Evolutionary conservation across 2,113 vertebrate genomes (phyloP), one percentile per base, ranked within the genome.

Genomic region (Xiphophorus maculatus): DNA sequence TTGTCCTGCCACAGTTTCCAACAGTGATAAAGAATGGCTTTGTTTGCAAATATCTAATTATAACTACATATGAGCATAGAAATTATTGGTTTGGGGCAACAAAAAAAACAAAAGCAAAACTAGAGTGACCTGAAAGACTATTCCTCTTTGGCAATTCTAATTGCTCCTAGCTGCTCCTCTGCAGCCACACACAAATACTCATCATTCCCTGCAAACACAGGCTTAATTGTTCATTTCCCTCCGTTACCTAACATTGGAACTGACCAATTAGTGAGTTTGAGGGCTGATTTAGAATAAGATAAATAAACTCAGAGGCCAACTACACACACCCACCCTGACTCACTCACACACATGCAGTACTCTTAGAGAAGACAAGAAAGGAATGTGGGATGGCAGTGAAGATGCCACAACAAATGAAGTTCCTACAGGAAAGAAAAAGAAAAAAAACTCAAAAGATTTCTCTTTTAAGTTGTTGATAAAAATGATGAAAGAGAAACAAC

Each of bases 171-270:
- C 25, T 67, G 25, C 19, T 74, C 62, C 61, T 67, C 44, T 40
- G 5, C 64, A 85, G 58, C 77, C 69, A 25, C 68, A 63, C 74
- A 81, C 54, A 74, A 58, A 86, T 76, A 79, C 64, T 76, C 71
- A 84, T 77, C 80, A 80, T 82, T 88, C 79, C 81, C 81, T 87
- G 87, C 92, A 94, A 93, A 94, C 90, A 93, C 86, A 86, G 81
- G 87, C 85, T 88, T 94, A 93, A 95, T 95, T 93, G 91, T 91
- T 94, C 93, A 95, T 95, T 95, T 95, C 94, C 94, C 91, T 82
- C 90, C 60, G 71, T 94, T 94, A 94, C 91, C 94, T 93, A 95
- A 93, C 91, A 85, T 88, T 94, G 93, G 93, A 95, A 93, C 91
- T 84, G 89, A 94, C 92, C 93, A 95, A 94, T 95, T 95, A 95